These are phyloP conservation scores for Sebastes schlegelii DNA, from an alignment of 2,113 vertebrate genomes.

Conservation along the genomic window DNA sequence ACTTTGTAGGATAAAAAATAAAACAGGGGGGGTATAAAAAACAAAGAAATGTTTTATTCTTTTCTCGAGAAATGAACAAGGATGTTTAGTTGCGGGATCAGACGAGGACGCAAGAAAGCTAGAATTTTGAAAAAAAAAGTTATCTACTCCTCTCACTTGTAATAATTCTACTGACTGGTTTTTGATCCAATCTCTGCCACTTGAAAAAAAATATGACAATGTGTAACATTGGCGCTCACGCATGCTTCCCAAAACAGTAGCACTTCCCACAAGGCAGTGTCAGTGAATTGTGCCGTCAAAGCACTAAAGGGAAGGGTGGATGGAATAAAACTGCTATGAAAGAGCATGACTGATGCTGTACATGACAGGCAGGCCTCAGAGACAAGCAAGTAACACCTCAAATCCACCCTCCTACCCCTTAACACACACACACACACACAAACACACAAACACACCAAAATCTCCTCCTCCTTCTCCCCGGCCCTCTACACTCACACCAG, in stretches of 20 bases:
- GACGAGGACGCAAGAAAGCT: slow-evolving; percentile 6
- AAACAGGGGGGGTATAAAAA: not conserved
- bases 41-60: slow-evolving; percentile 3
- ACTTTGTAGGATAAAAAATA: not conserved
- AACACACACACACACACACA: too few relatives aligned
- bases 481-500: slow-evolving; percentile 28
- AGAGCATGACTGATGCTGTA: slow-evolving; percentile 84
- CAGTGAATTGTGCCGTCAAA: slow-evolving; percentile 73
- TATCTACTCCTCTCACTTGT: slow-evolving; percentile 29
- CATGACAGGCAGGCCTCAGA: slow-evolving; percentile 80
- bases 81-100: slow-evolving; percentile 23
- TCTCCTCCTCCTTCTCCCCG: not conserved
- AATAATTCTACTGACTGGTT: slow-evolving; percentile 52
- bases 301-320: slow-evolving; percentile 81
- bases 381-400: slow-evolving; percentile 74
- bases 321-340: slow-evolving; percentile 83
- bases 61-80: slow-evolving; percentile 3
- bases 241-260: slow-evolving; percentile 45
- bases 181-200: slow-evolving; percentile 61
- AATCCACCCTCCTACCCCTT: not conserved
- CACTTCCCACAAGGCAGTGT: slow-evolving; percentile 70
- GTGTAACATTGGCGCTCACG: slow-evolving; percentile 20
- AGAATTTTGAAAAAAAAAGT: slow-evolving; percentile 23
- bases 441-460: not conserved
- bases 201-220: slow-evolving; percentile 63